These are phyloP conservation scores for Parapristionchus giblindavisi DNA, from an alignment of 2,888 invertebrate species.

Conservation along the genomic window DNA sequence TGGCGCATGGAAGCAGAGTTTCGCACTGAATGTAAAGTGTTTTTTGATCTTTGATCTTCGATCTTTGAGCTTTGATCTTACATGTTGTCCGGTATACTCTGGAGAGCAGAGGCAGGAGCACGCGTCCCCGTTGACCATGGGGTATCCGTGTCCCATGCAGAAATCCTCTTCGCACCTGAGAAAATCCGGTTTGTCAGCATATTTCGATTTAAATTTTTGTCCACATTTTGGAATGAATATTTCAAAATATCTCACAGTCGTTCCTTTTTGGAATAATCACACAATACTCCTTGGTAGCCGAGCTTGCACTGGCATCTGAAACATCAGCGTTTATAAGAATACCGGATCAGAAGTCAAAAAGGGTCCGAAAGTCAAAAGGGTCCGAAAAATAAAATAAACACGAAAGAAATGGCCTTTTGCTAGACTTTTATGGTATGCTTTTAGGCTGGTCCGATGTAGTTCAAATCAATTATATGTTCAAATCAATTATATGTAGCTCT, in stretches of 20 bases:
- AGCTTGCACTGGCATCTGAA: constrained; percentile 4
- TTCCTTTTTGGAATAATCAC: constrained; percentile 9
- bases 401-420: no score
- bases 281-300: constrained; percentile 13
- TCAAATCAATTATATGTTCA: not conserved
- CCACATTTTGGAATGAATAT: no score
- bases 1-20: no score
- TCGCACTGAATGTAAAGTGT: no score
- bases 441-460: not conserved
- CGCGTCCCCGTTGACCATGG: not conserved
- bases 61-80: no score
- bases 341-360: not conserved
- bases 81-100: constrained; percentile 25
- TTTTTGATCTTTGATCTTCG: no score
- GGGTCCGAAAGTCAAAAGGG: no score
- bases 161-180: constrained; percentile 34
- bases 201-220: no score
- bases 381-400: no score
- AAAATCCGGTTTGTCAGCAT: no score
- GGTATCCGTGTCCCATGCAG: constrained; percentile 23
- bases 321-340: not conserved
- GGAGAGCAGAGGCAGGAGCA: constrained; percentile 15
- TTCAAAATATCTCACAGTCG: not conserved
- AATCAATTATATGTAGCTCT: no score
- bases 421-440: not conserved